Base-by-base conservation (phyloP, 2,888 invertebrate genomes). In the Corythucha ciliata region DNA sequence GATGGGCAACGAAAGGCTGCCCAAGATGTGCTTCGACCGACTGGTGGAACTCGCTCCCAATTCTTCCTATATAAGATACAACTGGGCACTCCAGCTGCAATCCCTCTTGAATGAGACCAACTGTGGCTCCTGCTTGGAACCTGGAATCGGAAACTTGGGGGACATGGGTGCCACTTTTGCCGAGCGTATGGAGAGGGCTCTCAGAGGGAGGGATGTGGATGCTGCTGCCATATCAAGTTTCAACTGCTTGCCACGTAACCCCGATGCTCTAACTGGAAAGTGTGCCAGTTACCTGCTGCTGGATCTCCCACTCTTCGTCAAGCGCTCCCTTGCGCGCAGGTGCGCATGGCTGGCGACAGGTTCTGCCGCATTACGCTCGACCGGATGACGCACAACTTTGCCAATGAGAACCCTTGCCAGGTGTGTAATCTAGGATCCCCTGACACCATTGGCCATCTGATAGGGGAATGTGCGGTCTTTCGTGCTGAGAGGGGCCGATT, bases 351-450 rank as follows among this genome's bases (percentile, higher is more conserved):
- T 14, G 44, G 44, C 2, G 44, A 44, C 3, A 29, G 16, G 18
- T n/a, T 44, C n/a, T 12, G 29, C 41, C 41, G 21, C 25, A 41
- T 44, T 8, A 20, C 44, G 4, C 16, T 14, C 2, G 26, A 44
- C 27, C 18, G 29, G 5, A 16, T 26, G 7, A 44, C 18, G 3
- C 20, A 25, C 29, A 27, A 6, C n/a, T 44, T 44, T 16, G 16
- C 44, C 14, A 18, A n/a, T 20, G 18, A 27, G 4, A 20, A 24
- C 2, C 24, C 41, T 8, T 41, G 41, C 24, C 41, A 41, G 25
- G 41, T 41, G 4, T 41, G 41, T 14, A 41, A 41, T 14, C 41
- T 41, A 10, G 41, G 25, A 2, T 41, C 41, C 2, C 44, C 44
- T 7, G 44, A 29, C 29, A 44, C 44, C 2, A 3, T 44, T 2